Evolutionary conservation across 2,797 vertebrate genomes (phyloP).

Genomic region (Brotogeris chrysoptera): DNA sequence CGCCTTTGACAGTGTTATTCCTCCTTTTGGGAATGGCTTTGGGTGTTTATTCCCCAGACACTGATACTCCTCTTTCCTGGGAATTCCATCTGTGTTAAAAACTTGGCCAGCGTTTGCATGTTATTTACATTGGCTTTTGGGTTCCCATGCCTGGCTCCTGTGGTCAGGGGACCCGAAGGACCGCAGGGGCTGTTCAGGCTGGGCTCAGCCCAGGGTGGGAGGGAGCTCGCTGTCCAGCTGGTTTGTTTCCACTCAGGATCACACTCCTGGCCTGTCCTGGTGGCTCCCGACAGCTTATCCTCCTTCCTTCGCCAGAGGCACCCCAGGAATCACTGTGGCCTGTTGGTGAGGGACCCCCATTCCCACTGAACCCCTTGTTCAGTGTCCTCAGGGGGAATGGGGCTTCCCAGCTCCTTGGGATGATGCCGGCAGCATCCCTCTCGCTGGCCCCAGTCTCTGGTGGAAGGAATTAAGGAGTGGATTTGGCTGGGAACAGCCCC

Average conservation of each 20-base stretch:
- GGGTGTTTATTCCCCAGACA: neutral
- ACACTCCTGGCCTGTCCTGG: neutral
- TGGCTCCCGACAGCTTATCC: neutral
- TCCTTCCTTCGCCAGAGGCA: neutral
- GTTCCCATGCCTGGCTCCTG: neutral
- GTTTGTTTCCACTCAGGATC: neutral
- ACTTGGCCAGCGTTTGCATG: neutral
- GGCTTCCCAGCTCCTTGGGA: neutral
- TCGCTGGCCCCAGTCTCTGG: conserved; percentile 14
- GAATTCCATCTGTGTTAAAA: neutral
- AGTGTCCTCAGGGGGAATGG: rapidly evolving
- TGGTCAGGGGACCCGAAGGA: conserved; percentile 18
- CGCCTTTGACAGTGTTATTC: neutral
- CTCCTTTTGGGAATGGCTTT: neutral
- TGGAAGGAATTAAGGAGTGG: conserved; percentile 25
- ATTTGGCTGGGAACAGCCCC: conserved; percentile 57
- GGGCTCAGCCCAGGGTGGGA: neutral
- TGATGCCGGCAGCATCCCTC: neutral
- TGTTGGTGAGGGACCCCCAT: neutral
- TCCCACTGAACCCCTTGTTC: neutral
- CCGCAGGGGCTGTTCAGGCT: neutral
- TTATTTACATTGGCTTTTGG: neutral
- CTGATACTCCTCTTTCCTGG: neutral
- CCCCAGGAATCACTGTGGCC: rapidly evolving
- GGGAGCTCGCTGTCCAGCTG: neutral